Base-by-base conservation (phyloP, 2,888 invertebrate genomes). In the Gymnosoma rotundatum region DNA sequence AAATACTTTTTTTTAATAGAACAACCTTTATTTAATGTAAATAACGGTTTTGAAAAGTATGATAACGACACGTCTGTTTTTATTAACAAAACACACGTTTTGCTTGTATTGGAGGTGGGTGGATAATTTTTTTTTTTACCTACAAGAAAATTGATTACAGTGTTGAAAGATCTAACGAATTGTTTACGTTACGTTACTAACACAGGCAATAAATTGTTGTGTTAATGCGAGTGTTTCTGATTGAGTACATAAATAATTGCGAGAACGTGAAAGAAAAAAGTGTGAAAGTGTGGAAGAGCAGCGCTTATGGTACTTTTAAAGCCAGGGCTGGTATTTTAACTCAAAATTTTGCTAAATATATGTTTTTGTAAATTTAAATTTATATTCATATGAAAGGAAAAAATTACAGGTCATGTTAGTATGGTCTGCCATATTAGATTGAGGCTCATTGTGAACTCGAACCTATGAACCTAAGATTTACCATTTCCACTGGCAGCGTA, bases 131-230 rank as follows among this genome's bases (percentile, higher is more conserved):
- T 64, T 9, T 45, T 7, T 25, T 10, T 25, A 18, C 25, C 16
- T 58, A 36, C 9, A 66, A 52, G 58, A 70, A 66, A 50, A 56
- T 66, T 66, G 36, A 58, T 64, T 60, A 25, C 58, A 60, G 67
- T 67, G 67, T 60, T 67, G 76, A 76, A 75, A 82, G 70, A 70
- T 75, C 70, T 21, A 66, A 66, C 64, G 70, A 70, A 70, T 64
- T 76, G 58, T 70, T 76, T 58, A 60, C 36, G 25, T 25, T 25
- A 25, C 25, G 14, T 58, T 61, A 20, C 20, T 6, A 38, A 38
- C 38, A 38, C 38, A 10, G 10, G 38, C 12, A 36, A 50, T n/a
- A 21, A 14, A 1, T 12, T 16, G 16, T 25, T 36, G 12, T 10
- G n/a, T 72, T 16, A 21, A 50, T 21, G 38, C 20, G 32, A 21